Base-by-base conservation (phyloP, 1,140 invertebrate species). In the Drosophila nigrodunni region DNA sequence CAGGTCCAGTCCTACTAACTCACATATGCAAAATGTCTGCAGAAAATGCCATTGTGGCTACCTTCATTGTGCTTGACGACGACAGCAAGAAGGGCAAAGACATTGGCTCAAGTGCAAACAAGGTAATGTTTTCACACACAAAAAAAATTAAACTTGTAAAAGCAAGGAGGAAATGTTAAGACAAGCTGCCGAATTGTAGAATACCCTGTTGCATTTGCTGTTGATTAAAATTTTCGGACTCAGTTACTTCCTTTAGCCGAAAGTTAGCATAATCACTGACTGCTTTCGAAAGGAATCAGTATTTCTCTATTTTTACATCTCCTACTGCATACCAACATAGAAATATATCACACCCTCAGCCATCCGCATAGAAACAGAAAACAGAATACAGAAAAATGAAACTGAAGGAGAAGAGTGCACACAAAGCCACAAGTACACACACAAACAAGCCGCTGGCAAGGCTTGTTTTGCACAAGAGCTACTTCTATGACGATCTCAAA, bases 1-100 rank as follows among this genome's bases (percentile, higher is more conserved):
- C 61, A 67, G 62, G 43, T 41, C 59, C 57, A 49, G 8, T 6
- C 41, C 54, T 54, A 11, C 64, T 44, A 64, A 70, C 82, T 82
- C 72, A 69, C 82, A 87, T 86, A 86, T 87, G 82, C 83, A 76
- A 77, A 86, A 86, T 82, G 76, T 79, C 82, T 80, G 66, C 76
- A 80, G 68, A 68, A 59, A 60, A 57, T 35, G 52, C 15, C 70
- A 65, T 68, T 44, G 34, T 55, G 50, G 46, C 11, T 35, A 18
- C 30, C 49, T 39, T 47, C 49, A 39, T 59, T 68, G 35, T 34
- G 21, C n/a, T 67, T 64, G 46, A 34, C 50, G 46, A 43, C 44
- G 35, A 68, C 81, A 81, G 76, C 74, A 81, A 78, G 74, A 86
- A 87, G 83, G 83, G 80, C 80, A 87, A 87, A 83, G 82, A 74